Base-by-base conservation (phyloP, 2,113 vertebrate genomes). In the Lanius ludovicianus region DNA sequence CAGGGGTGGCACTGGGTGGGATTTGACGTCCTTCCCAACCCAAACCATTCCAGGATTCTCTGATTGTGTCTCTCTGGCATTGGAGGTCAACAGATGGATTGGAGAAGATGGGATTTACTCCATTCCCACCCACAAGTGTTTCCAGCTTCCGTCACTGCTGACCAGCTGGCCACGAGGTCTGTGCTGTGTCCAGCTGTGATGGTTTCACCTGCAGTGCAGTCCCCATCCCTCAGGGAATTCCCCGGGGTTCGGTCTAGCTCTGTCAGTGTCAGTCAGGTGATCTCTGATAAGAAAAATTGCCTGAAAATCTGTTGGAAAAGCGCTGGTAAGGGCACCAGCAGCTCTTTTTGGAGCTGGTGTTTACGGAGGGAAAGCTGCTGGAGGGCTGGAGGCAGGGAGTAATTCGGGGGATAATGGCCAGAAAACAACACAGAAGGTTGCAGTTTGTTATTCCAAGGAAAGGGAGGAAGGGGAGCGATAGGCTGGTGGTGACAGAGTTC, bases 81-180 rank as follows among this genome's bases (percentile, higher is more conserved):
- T 24, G 49, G 22, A 22, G 37, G 33, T 3, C 27, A 3, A 1
- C 5, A 69, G 47, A 2, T 41, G 69, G 6, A 0, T 18, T 33
- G 55, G 11, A 7, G 21, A 15, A 41, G 63, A 37, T 11, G 8
- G 13, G 31, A 2, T 25, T 75, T 30, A 0, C 44, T 41, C 33
- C 28, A 1, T 33, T 35, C 18, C 52, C 49, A 25, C 17, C 15
- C 6, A 8, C 2, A 0, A 0, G 25, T 6, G 9, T 7, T 37
- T 2, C 15, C n/a, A 4, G 39, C 55, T 55, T 15, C 12, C 0
- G 0, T 15, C 18, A 12, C 37, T 7, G 0, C 7, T 2, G 13
- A 10, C 24, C 10, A 1, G 33, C 24, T 52, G 53, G 12, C 16
- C 78, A 5, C 3, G 2, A 11, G 35, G 7, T 11, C 28, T 10